Percentiles rank a stretch among this genome's conserved stretches.
phyloP scores from a whole-genome alignment of 2,113 vertebrate species.

The Mellivora capensis region DNA sequence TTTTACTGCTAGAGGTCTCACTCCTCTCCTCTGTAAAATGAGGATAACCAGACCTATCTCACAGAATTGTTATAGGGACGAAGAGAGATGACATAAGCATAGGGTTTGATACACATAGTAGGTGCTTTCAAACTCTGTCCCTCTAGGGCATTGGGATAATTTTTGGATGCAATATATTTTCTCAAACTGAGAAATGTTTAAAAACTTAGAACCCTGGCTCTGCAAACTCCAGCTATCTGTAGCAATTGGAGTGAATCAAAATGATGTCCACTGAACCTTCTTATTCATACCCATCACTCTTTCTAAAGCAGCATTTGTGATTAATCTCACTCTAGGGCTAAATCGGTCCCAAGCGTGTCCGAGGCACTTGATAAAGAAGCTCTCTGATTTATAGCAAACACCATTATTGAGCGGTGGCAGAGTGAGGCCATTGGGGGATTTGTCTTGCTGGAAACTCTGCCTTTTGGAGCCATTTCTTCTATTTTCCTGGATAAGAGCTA shows the following conservation, averaged over 20 bases:
- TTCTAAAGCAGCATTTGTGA: conserved; percentile 69
- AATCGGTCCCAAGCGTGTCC: conserved; percentile 66
- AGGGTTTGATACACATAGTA: background rate
- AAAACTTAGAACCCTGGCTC: conserved; percentile 41
- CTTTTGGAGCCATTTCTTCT: conserved; percentile 60
- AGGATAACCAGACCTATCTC: background rate
- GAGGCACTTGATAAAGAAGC: conserved; percentile 75
- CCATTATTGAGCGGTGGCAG: conserved; percentile 73
- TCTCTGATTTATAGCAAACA: conserved; percentile 75
- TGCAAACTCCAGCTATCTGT: conserved; percentile 37
- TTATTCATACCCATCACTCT: conserved; percentile 66
- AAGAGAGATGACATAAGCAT: background rate
- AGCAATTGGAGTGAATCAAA: background rate
- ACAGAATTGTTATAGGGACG: background rate
- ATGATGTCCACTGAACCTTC: conserved; percentile 57
- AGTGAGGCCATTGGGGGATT: conserved; percentile 62
- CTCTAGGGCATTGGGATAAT: background rate
- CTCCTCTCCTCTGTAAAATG: background rate
- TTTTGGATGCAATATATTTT: background rate
- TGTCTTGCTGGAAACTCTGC: conserved; percentile 69
- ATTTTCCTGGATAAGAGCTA: conserved; percentile 59
- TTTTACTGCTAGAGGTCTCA: background rate
- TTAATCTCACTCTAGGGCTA: conserved; percentile 70
- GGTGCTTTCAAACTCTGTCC: background rate
- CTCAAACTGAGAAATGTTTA: conserved; percentile 27